Base-by-base conservation (phyloP, 2,113 vertebrate genomes). In the Pelvicachromis taeniatus region DNA sequence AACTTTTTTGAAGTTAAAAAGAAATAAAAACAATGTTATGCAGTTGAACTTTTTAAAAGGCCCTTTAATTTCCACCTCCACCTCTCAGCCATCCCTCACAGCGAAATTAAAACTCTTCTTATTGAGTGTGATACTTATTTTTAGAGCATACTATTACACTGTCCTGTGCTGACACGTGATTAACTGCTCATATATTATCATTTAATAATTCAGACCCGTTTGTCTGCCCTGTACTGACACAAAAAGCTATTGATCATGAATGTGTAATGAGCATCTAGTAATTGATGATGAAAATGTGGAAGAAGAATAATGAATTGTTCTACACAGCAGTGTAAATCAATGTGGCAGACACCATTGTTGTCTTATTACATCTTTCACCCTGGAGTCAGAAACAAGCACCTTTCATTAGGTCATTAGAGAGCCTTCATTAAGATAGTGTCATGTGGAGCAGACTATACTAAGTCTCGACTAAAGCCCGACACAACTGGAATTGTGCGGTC, bases 141-240 rank as follows among this genome's bases (percentile, higher is more conserved):
- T 89, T 85, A 91, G 88, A 78, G n/a, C 4, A 35, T 63, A 38
- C 58, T 87, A 80, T 88, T 33, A 82, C 78, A 48, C 53, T 84
- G 35, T 87, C 53, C 31, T 87, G 65, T 77, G 42, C 31, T 50
- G 85, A 87, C 91, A 89, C 84, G 21, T 91, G 93, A 95, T 95
- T 94, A 93, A 83, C 75, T 84, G 61, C 85, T 93, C 88, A 90
- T 92, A 63, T 82, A 83, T 93, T 84, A 88, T 87, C 63, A 70
- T 48, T 94, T 84, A 94, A 94, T 95, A 93, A 94, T 94, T 93
- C 87, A 92, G 80, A 23, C 35, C 54, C 65, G 3, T 88, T 89
- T 90, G 63, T 90, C 91, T 89, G 78, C 42, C 45, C 79, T 85
- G 78, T n/a, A 42, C 85, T 84, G 91, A 87, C 85, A 82, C 38